Evolutionary conservation across 2,797 vertebrate genomes (phyloP), one percentile per base, ranked within the genome.

Genomic region (Scolopax bukidnonensis): DNA sequence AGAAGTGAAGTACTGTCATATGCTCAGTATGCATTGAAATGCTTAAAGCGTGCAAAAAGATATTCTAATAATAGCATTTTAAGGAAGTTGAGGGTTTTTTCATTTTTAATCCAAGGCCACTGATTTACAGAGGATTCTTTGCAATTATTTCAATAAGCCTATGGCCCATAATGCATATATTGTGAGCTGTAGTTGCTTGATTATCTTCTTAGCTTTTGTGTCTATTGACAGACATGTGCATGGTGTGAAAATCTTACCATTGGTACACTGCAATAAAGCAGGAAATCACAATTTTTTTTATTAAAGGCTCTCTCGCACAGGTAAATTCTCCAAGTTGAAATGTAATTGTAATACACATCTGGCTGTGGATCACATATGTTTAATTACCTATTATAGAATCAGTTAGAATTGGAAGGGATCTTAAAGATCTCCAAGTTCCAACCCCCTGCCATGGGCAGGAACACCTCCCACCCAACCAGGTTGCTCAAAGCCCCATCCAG

Each of bases 271-370:
- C 40, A 78, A 45, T 64, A 80, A 71, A 80, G 32, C 47, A 65
- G 33, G 47, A 81, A 84, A 84, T 91, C 23, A 41, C 18, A 41
- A 10, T 17, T 7, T 16, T 84, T 84, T 92, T 87, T 80, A 47
- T 91, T 68, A 21, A 65, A 84, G 28, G 6, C 20, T 73, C 47
- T 84, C 38, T 89, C 32, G 19, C 16, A 57, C 9, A 65, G 54
- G 61, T 71, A 73, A 87, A 86, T 71, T 75, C 33, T 81, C n/a
- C 45, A 75, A 12, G 41, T 92, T 84, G 81, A 90, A 91, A 91
- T 91, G 50, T 64, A 91, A 65, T 68, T 61, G 36, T 77, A 73
- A 81, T 57, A 32, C 30, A 21, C 56, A 59, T 59, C 48, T 90
- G 63, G 30, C 36, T 67, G 48, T 47, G 33, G 36, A 61, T 83